Percentiles rank a stretch among this genome's conserved stretches.
phyloP scores from a whole-genome alignment of 2,888 invertebrate genomes.

The Alviniconcha strummeri region DNA sequence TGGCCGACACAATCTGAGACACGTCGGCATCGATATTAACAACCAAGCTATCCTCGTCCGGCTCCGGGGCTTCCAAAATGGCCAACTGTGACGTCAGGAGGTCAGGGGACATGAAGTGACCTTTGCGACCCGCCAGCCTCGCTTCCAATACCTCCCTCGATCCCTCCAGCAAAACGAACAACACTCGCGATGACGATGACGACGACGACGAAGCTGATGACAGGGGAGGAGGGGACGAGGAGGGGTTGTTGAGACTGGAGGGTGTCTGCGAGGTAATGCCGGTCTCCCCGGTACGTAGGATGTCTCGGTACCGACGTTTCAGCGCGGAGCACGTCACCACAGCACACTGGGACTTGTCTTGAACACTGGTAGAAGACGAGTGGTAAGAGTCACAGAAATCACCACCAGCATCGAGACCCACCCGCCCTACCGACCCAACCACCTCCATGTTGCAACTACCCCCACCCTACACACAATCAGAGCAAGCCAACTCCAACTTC shows the following conservation, averaged over 20 bases:
- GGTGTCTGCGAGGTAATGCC: neutral
- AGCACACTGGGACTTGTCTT: slow-evolving; percentile 37
- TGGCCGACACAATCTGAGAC: slow-evolving; percentile 46
- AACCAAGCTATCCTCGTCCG: slow-evolving; percentile 48
- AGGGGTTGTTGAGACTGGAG: too few species aligned
- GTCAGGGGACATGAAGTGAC: slow-evolving; percentile 64
- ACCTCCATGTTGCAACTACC: too few species aligned
- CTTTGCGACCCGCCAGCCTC: slow-evolving; percentile 53
- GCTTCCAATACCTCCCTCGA: slow-evolving; percentile 45
- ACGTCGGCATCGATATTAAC: slow-evolving; percentile 47
- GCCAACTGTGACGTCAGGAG: slow-evolving; percentile 63
- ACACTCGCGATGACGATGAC: slow-evolving; percentile 16
- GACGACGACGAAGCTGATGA: neutral
- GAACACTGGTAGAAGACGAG: slow-evolving; percentile 34
- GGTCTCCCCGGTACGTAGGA: slow-evolving; percentile 46
- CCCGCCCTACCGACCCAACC: too few species aligned
- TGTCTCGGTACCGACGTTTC: slow-evolving; percentile 65
- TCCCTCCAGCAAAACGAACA: slow-evolving; percentile 60
- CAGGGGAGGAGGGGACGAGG: neutral
- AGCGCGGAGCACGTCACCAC: slow-evolving; percentile 71
- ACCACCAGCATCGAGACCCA: too few species aligned
- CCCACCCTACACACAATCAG: too few species aligned
- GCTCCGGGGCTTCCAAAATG: slow-evolving; percentile 54
- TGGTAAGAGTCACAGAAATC: too few species aligned
- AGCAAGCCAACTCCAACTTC: too few species aligned